Evolutionary conservation across 2,888 invertebrate genomes (phyloP).

Genomic region (Synergus japonicus): DNA sequence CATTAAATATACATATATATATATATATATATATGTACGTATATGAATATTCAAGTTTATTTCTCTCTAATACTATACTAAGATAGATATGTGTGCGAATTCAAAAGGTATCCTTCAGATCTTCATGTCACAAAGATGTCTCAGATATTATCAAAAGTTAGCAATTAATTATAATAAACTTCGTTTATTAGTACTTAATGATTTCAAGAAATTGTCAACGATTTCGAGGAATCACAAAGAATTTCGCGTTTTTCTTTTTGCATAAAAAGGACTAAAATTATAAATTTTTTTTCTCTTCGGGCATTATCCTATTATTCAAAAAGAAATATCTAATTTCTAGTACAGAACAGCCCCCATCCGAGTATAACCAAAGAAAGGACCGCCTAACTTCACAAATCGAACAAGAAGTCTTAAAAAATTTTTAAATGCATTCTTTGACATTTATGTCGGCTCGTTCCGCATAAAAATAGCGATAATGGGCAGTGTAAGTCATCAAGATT

Average conservation of each 20-base stretch:
- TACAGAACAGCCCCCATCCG: background rate
- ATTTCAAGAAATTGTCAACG: too few species aligned
- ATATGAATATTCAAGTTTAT: background rate
- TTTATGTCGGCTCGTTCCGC: constrained; percentile 11
- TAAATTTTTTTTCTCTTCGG: too few species aligned
- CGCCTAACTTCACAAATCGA: background rate
- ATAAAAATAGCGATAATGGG: constrained; percentile 5
- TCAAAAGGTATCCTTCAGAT: background rate
- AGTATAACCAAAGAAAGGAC: too few species aligned
- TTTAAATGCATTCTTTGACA: background rate
- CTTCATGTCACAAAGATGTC: background rate
- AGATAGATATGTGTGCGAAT: background rate
- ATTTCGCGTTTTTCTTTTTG: too few species aligned
- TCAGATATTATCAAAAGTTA: background rate
- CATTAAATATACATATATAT: background rate
- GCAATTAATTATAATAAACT: background rate
- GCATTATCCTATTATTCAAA: too few species aligned
- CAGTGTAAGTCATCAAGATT: constrained; percentile 23
- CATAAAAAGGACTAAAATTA: too few species aligned
- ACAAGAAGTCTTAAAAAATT: constrained; percentile 1
- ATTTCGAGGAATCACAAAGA: too few species aligned
- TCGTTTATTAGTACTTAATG: too few species aligned
- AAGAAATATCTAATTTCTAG: too few species aligned
- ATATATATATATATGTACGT: too few species aligned
- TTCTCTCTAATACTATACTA: background rate